phyloP scores from a whole-genome alignment of 2,113 vertebrate species.

The Pedionomus torquatus region DNA sequence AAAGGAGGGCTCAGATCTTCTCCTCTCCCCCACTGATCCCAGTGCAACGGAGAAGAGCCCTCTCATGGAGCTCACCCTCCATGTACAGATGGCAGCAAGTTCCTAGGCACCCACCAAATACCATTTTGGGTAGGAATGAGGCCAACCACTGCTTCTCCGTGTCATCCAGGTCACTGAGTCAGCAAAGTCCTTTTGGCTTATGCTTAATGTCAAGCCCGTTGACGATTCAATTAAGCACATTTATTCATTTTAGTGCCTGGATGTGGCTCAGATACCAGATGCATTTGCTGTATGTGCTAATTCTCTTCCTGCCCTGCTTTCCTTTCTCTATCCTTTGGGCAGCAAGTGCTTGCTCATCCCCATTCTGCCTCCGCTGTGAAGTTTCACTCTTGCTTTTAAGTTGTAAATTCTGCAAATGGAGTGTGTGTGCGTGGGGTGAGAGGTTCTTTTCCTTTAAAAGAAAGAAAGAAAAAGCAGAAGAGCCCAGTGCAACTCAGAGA shows the following conservation, averaged over 20 bases:
- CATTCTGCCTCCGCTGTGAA: background rate
- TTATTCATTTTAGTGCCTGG: background rate
- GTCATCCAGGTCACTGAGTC: background rate
- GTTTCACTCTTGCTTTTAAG: background rate
- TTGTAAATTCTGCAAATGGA: background rate
- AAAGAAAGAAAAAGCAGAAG: background rate
- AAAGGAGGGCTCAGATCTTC: background rate
- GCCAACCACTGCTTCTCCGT: background rate
- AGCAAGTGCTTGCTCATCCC: background rate
- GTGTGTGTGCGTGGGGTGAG: background rate
- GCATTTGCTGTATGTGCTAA: background rate
- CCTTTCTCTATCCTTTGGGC: background rate
- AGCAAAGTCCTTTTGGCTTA: background rate
- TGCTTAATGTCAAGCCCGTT: background rate
- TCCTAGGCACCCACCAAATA: background rate
- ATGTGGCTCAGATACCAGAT: background rate
- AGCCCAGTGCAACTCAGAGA: background rate
- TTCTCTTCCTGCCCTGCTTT: background rate
- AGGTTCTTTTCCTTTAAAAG: background rate
- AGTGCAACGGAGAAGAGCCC: rapidly evolving
- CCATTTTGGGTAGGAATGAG: background rate
- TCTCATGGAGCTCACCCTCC: rapidly evolving
- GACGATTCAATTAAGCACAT: background rate
- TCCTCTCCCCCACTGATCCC: background rate
- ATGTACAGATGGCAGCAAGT: rapidly evolving